Conservation (phyloP, 2,113 vertebrate genomes). For the Leuciscus idus region DNA sequence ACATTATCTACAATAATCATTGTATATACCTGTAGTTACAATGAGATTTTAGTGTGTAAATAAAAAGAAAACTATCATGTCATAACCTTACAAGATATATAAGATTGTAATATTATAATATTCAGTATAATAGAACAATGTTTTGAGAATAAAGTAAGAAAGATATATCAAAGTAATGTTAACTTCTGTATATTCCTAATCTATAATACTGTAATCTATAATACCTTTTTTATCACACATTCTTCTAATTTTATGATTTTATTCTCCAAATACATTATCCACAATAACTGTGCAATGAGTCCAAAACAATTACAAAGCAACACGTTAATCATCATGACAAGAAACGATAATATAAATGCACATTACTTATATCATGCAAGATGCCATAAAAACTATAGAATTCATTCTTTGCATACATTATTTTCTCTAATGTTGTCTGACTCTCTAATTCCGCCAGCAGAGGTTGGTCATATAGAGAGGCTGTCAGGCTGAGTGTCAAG, state of each 20-base stretch:
- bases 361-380: background rate
- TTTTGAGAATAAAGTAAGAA: too few species aligned
- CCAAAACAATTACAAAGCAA: background rate
- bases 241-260: too few species aligned
- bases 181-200: background rate
- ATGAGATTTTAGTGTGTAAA: too few species aligned
- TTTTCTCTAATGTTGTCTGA: background rate
- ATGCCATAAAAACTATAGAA: background rate
- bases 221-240: too few species aligned
- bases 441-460: constrained; percentile 48
- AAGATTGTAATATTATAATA: too few species aligned
- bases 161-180: background rate
- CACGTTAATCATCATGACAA: background rate
- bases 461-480: constrained; percentile 46
- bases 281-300: constrained; percentile 1
- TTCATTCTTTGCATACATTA: background rate
- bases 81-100: too few species aligned
- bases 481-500: constrained; percentile 56
- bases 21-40: too few species aligned
- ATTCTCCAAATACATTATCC: background rate
- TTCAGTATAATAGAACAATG: too few species aligned
- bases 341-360: background rate
- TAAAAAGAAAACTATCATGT: too few species aligned
- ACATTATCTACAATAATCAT: too few species aligned
- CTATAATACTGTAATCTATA: too few species aligned